These are phyloP conservation scores for Tortricodes alternella DNA, from an alignment of 2,888 invertebrate species.

Conservation along the genomic window DNA sequence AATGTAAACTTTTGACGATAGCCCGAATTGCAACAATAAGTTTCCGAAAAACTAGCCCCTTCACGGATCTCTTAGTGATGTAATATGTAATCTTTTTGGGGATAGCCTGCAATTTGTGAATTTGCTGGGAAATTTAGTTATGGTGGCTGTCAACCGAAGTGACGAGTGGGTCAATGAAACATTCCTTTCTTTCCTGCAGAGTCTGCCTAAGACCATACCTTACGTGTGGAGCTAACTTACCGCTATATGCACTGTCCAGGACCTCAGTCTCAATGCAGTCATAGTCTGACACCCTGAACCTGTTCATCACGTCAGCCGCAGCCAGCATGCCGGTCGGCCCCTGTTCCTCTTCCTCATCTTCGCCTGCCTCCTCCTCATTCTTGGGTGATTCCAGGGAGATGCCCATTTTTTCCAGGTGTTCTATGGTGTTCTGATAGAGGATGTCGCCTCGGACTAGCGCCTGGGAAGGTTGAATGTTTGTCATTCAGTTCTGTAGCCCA, in stretches of 20 bases:
- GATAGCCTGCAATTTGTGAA: no score
- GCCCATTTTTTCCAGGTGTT: constrained; percentile 66
- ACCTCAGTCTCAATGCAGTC: constrained; percentile 75
- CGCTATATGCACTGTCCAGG: constrained; percentile 58
- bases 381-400: constrained; percentile 54
- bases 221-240: no score
- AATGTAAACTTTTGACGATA: no score
- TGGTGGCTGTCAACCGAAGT: no score
- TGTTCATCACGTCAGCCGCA: constrained; percentile 64
- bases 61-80: no score
- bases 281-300: constrained; percentile 62
- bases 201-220: no score
- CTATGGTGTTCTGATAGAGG: constrained; percentile 68
- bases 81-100: no score
- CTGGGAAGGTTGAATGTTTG: constrained; percentile 41
- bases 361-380: constrained; percentile 44
- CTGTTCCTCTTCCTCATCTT: constrained; percentile 52
- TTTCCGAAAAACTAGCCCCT: no score
- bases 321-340: constrained; percentile 52
- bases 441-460: constrained; percentile 61
- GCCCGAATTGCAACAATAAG: no score
- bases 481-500: no score
- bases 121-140: no score
- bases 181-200: not conserved
- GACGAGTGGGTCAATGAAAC: no score